A percentile compares a stretch with the other conserved stretches of the same genome.
Conservation (phyloP, 2,113 vertebrate species). For the Lamprotornis superbus region DNA sequence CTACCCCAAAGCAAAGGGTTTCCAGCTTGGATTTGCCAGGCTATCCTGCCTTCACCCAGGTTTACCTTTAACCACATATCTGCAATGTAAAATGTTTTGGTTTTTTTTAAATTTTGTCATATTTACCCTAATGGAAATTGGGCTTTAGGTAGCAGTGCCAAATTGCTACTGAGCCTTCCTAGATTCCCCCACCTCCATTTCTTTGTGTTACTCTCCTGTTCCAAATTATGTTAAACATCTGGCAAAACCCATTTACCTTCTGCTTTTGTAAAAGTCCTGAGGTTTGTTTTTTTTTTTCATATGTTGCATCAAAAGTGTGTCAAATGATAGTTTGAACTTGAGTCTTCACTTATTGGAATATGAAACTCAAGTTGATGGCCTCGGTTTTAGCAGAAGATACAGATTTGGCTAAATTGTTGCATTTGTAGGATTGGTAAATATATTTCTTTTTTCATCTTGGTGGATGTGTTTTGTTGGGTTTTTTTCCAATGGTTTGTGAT, state of each 20-base stretch:
- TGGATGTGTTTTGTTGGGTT: background rate
- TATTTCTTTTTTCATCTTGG: background rate
- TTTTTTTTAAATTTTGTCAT: background rate
- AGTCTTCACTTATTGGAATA: background rate
- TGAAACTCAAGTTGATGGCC: background rate
- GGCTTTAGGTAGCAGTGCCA: background rate
- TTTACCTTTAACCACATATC: background rate
- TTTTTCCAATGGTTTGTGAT: background rate
- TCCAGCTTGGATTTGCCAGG: background rate
- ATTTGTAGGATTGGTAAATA: background rate
- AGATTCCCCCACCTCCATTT: background rate
- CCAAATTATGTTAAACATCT: background rate
- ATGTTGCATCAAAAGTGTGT: background rate
- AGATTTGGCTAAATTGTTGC: background rate
- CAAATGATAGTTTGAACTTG: background rate
- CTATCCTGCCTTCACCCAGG: background rate
- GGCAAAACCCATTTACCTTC: background rate
- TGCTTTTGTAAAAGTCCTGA: background rate
- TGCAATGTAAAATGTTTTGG: background rate
- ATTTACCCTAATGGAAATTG: background rate
- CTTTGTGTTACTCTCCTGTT: background rate
- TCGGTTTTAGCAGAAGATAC: background rate
- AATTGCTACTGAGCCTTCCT: background rate
- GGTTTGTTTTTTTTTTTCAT: background rate
- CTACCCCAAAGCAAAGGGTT: background rate